Base-by-base conservation (phyloP, 2,113 vertebrate species). In the Monopterus albus region DNA sequence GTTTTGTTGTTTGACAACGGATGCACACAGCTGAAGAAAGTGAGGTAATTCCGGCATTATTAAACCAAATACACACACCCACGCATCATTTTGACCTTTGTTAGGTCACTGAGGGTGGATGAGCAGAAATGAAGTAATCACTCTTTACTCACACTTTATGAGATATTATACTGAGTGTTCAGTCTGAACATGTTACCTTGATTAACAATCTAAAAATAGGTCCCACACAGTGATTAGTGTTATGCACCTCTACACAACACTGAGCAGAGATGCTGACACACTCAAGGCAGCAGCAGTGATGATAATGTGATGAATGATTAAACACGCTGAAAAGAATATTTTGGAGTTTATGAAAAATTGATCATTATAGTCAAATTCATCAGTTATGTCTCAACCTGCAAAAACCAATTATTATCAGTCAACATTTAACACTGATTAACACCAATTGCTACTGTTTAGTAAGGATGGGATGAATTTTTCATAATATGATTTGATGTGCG, bases 191-290 rank as follows among this genome's bases (percentile, higher is more conserved):
- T 75, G 79, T 83, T 88, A 86, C 75, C 81, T 89, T 89, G 81
- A 89, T 89, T 86, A 89, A 84, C 64, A 81, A 75, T 70, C 81
- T 83, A 86, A 88, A 88, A 88, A 89, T 89, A 88, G 86, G 29
- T 31, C 49, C 50, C 26, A 31, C 49, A 50, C 59, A 31, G 52
- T 70, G 70, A 86, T 75, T 69, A 79, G 72, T 46, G 64, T 75
- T 72, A 69, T 75, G 29, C 68, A 35, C 40, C 46, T 15, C 31
- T 20, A 38, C 75, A 83, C 55, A 75, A 62, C 62, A 73, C 33
- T 17, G 42, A 69, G 33, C 39, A 69, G 51, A 39, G 29, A 47
- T 49, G 53, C 51, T 72, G 28, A 68, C 52, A 50, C 51, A 61
- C n/a, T 35, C 29, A 29, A 7, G 10, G 26, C n/a, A 7, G 28